Base-by-base conservation (phyloP, 2,113 vertebrate species). In the Semicossyphus pulcher region DNA sequence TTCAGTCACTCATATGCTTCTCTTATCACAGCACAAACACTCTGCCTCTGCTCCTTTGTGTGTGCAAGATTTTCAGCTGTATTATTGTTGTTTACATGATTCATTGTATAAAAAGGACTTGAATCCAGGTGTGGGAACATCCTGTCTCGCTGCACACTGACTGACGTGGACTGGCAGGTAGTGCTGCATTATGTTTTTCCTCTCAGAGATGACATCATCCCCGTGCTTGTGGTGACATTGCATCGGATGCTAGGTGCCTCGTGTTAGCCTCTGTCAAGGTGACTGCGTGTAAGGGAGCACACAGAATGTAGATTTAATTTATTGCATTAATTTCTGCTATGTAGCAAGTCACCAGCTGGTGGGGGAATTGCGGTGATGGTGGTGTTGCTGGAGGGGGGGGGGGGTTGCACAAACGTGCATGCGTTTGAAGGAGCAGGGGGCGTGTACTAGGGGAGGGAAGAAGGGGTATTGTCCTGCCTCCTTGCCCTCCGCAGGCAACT, bases 391-490 rank as follows among this genome's bases (percentile, higher is more conserved):
- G 0, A 7, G 15, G 10, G 54, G 9, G 42, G 34, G 3, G 8
- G 58, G 71, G 76, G 32, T 59, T 53, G 6, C 52, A 72, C 65
- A 61, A 71, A 76, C 78, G 57, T 83, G 83, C 63, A 64, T 88
- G 76, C 60, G 49, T 87, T 77, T 81, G 73, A 86, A 78, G 80
- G 77, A 78, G 54, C 76, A 76, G 85, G 82, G 82, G 89, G 88
- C 49, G 86, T 83, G 88, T 82, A 39, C 74, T 70, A 81, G 65
- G 70, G 85, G 83, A 85, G 88, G 89, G 88, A 34, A 72, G 74
- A 77, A 62, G 69, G 80, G 73, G 76, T 80, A 88, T 92, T 90
- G 91, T 92, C 89, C 92, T 91, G 90, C 90, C 93, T 93, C 86
- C 78, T 1, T 87, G 86, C 88, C 80, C 78, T 87, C 75, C 39